Evolutionary conservation across 2,888 invertebrate species (phyloP), one percentile per base, ranked within the genome.

Genomic region (Scaptomyza tumidula): DNA sequence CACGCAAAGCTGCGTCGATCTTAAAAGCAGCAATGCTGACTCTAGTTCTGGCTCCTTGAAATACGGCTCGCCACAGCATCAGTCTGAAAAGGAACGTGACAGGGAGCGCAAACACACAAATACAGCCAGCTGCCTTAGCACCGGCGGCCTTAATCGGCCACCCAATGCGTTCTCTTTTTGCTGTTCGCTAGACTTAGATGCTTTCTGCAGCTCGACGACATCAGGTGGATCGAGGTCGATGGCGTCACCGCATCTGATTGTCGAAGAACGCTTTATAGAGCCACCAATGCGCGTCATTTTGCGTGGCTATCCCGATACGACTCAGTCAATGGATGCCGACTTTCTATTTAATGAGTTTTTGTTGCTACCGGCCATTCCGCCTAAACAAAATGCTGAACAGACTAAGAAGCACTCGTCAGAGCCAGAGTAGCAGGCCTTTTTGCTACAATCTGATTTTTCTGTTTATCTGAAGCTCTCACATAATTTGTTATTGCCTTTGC

Each of bases 181-280:
- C 66, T 57, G 74, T 61, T 60, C 73, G 10, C 35, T 70, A 35
- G 71, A 66, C 19, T 1, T 54, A 24, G 65, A 70, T 19, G 35
- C 24, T 7, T 49, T 31, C 9, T 45, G 27, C 16, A 52, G 50
- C 16, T 52, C 31, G 10, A 46, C 50, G 6, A 27, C 53, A 11
- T 39, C 33, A 0, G 29, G 33, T 5, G 37, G 50, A n/a, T 50
- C 56, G 3, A 33, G 44, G 13, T 33, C 58, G 0, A 16, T 52
- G 6, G 55, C 60, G 2, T 55, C 75, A 13, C 85, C 87, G 1
- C 89, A 87, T 56, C 90, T 93, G 24, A 83, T 93, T 29, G 91
- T 93, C 1, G 93, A 93, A 86, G 93, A 93, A 85, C 91, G 90
- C 58, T 93, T 91, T 74, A 93, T 93, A 35, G 93, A 93, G 78